Conservation (phyloP, 2,797 vertebrate species). For the Amniataba percoides region DNA sequence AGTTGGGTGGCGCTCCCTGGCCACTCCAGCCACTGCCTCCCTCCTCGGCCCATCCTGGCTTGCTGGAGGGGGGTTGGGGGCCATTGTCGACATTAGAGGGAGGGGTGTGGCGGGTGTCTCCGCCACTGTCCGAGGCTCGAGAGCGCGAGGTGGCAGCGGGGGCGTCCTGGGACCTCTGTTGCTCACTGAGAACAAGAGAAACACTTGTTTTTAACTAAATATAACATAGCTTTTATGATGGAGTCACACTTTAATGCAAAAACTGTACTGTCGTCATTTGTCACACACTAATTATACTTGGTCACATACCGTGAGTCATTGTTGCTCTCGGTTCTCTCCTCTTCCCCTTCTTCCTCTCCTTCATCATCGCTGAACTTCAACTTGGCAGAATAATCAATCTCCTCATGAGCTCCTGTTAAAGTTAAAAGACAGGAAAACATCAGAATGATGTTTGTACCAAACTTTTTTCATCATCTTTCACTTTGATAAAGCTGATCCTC, state of each 20-base stretch:
- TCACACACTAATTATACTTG: neutral
- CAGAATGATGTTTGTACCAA: neutral
- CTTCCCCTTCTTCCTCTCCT: slow-evolving; percentile 92
- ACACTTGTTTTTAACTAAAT: neutral
- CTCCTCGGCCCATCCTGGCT: slow-evolving; percentile 91
- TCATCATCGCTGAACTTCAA: slow-evolving; percentile 97
- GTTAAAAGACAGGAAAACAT: slow-evolving; percentile 14
- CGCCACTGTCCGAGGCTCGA: slow-evolving; percentile 80
- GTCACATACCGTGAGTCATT: slow-evolving; percentile 83
- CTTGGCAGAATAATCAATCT: slow-evolving; percentile 97
- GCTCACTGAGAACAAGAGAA: slow-evolving; percentile 68
- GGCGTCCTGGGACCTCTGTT: slow-evolving; percentile 81
- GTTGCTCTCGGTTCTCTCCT: slow-evolving; percentile 82
- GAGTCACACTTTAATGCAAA: neutral
- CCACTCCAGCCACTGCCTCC: slow-evolving; percentile 80
- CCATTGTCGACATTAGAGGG: slow-evolving; percentile 82
- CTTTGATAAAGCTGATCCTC: slow-evolving; percentile 22
- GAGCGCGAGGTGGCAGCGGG: slow-evolving; percentile 73
- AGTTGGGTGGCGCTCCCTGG: slow-evolving; percentile 83
- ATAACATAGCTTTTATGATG: no score
- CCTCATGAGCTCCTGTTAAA: slow-evolving; percentile 92
- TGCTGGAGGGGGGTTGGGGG: slow-evolving; percentile 84
- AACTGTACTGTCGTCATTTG: neutral
- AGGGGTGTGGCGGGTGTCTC: slow-evolving; percentile 82
- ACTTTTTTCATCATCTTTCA: slow-evolving; percentile 14